phyloP scores from a whole-genome alignment of 92 coral and sea anemone species.

The Zoanthus sansibaricus region DNA sequence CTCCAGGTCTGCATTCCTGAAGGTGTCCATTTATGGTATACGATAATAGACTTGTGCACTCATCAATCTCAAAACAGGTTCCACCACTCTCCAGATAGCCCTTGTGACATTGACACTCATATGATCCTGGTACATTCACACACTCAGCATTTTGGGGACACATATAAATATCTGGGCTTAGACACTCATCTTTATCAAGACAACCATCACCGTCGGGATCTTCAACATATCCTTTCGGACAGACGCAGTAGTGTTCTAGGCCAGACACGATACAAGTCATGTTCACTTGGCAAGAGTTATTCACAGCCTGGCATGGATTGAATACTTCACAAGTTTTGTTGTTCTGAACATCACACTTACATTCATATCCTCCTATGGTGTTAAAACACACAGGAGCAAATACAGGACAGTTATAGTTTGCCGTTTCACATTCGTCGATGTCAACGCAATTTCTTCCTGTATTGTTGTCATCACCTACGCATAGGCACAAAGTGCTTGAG shows the following conservation, averaged over 20 bases:
- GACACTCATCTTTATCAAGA: conserved; percentile 66
- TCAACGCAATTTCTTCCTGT: conserved; percentile 60
- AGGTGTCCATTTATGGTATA: conserved; percentile 48
- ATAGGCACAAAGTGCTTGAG: conserved; percentile 43
- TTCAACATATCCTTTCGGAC: conserved; percentile 65
- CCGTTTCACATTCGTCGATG: conserved; percentile 62
- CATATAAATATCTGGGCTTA: conserved; percentile 43
- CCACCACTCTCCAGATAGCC: conserved; percentile 71
- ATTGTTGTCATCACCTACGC: conserved; percentile 61
- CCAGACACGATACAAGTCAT: conserved; percentile 72
- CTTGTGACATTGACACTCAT: conserved; percentile 66
- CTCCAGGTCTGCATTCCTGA: conserved; percentile 65
- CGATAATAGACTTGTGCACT: conserved; percentile 59
- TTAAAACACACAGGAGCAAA: conserved; percentile 67
- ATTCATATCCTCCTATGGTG: conserved; percentile 71
- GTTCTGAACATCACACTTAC: conserved; percentile 66
- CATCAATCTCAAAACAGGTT: conserved; percentile 69
- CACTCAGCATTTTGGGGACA: conserved; percentile 61
- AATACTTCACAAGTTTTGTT: conserved; percentile 66
- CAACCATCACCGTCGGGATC: conserved; percentile 60
- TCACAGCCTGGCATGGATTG: conserved; percentile 61
- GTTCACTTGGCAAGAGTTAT: conserved; percentile 60
- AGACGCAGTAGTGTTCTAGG: conserved; percentile 67
- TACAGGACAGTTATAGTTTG: conserved; percentile 51
- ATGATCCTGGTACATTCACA: conserved; percentile 66